phyloP scores from a whole-genome alignment of 1,140 invertebrate species.

The Hermetia illucens region DNA sequence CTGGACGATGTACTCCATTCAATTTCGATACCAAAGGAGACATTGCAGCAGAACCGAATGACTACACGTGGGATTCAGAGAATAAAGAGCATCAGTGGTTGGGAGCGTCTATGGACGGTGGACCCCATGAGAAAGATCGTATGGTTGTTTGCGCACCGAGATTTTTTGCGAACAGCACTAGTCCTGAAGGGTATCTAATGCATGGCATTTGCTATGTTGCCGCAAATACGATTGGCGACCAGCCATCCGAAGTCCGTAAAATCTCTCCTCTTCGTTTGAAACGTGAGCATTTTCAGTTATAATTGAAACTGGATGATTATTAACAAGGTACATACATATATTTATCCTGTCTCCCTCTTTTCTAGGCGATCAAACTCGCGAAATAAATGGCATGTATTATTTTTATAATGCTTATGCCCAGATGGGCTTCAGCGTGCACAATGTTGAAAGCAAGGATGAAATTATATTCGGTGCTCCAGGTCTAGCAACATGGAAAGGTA shows the following conservation, averaged over 20 bases:
- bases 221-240: slow-evolving; percentile 15
- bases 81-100: slow-evolving; percentile 24
- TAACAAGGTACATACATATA: no score
- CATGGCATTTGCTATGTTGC: slow-evolving; percentile 34
- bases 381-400: slow-evolving; percentile 5
- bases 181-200: slow-evolving; percentile 24
- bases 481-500: slow-evolving; percentile 37
- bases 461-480: slow-evolving; percentile 45
- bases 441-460: slow-evolving; percentile 30
- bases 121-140: slow-evolving; percentile 18
- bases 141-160: slow-evolving; percentile 25
- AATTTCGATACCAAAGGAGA: slow-evolving; percentile 20
- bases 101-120: slow-evolving; percentile 26
- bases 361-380: slow-evolving; percentile 12
- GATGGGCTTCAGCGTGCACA: slow-evolving; percentile 36
- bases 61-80: slow-evolving; percentile 19
- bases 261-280: slow-evolving; percentile 22
- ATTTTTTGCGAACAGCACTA: slow-evolving; percentile 13
- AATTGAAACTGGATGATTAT: no score
- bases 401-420: slow-evolving; percentile 38
- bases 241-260: slow-evolving; percentile 13
- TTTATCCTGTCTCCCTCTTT: no score
- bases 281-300: no score
- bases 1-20: slow-evolving; percentile 16
- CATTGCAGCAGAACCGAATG: slow-evolving; percentile 6